These are phyloP conservation scores for Drosophila emarginata DNA, from an alignment of 2,888 invertebrate genomes.

Conservation along the genomic window DNA sequence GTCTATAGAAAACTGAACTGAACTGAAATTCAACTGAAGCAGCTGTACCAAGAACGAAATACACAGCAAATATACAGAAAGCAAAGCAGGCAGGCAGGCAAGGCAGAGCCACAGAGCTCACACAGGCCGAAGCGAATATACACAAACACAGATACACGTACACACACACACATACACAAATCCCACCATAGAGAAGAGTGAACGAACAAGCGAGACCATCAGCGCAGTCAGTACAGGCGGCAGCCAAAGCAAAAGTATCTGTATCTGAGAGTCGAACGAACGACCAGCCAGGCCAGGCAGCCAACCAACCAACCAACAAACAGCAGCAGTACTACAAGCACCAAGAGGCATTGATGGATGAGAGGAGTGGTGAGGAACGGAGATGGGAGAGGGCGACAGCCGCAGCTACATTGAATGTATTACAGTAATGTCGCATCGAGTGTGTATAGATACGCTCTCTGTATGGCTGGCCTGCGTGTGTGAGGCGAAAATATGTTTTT, in stretches of 20 bases:
- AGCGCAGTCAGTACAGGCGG: slow-evolving; percentile 61
- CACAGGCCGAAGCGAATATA: slow-evolving; percentile 53
- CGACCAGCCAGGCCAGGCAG: slow-evolving; percentile 32
- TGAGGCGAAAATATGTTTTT: slow-evolving; percentile 45
- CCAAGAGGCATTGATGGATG: slow-evolving; percentile 6
- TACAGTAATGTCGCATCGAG: slow-evolving; percentile 66
- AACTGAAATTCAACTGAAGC: slow-evolving; percentile 78
- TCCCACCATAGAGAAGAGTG: not conserved
- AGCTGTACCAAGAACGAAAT: slow-evolving; percentile 63
- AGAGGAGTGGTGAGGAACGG: slow-evolving; percentile 22
- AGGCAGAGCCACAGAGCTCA: slow-evolving; percentile 18
- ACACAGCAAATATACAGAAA: slow-evolving; percentile 15
- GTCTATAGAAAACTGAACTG: slow-evolving; percentile 75
- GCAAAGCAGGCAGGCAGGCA: slow-evolving; percentile 19
- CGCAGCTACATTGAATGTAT: slow-evolving; percentile 46
- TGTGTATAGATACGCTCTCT: slow-evolving; percentile 36
- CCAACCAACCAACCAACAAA: slow-evolving; percentile 59
- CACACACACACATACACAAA: slow-evolving; percentile 43
- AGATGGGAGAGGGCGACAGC: slow-evolving; percentile 37
- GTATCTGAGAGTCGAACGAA: slow-evolving; percentile 61
- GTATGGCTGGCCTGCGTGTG: slow-evolving; percentile 6
- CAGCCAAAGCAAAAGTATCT: slow-evolving; percentile 67
- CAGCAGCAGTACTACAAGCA: slow-evolving; percentile 37
- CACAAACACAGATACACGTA: not conserved
- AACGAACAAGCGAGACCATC: slow-evolving; percentile 67